Evolutionary conservation across 2,113 vertebrate genomes (phyloP).

Genomic region (Leuciscus idus): DNA sequence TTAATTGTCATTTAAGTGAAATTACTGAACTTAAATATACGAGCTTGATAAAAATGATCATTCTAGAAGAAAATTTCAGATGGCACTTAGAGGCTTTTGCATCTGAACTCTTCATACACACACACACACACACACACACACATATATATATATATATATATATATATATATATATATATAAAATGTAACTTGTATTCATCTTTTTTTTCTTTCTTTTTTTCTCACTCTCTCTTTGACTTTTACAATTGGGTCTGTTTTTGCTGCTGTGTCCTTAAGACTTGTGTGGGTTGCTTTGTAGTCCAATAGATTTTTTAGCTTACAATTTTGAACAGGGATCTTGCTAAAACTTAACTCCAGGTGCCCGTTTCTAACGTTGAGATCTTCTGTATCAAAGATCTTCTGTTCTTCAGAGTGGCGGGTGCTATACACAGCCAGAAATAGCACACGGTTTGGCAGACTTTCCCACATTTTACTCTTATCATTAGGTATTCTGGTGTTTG

Average conservation of each 20-base stretch:
- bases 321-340: neutral
- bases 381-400: neutral
- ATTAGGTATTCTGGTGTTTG: slow-evolving; percentile 29
- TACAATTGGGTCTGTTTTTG: too few species aligned
- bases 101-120: too few species aligned
- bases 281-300: neutral
- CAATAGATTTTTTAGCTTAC: neutral
- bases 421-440: neutral
- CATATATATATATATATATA: too few species aligned
- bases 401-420: neutral
- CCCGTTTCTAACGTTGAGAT: neutral
- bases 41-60: too few species aligned
- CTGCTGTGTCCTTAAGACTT: too few species aligned
- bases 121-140: too few species aligned
- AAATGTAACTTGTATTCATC: too few species aligned
- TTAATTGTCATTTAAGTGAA: too few species aligned
- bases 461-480: slow-evolving; percentile 26
- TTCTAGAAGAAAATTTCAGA: too few species aligned
- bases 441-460: slow-evolving; percentile 12
- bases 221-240: neutral
- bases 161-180: too few species aligned
- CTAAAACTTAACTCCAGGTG: neutral
- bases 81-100: too few species aligned
- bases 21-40: too few species aligned
- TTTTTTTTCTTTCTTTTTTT: neutral